These are phyloP conservation scores for Aphrocallistes beatrix DNA, from an alignment of 37 sponge, comb jelly and placozoan species.

Conservation along the genomic window DNA sequence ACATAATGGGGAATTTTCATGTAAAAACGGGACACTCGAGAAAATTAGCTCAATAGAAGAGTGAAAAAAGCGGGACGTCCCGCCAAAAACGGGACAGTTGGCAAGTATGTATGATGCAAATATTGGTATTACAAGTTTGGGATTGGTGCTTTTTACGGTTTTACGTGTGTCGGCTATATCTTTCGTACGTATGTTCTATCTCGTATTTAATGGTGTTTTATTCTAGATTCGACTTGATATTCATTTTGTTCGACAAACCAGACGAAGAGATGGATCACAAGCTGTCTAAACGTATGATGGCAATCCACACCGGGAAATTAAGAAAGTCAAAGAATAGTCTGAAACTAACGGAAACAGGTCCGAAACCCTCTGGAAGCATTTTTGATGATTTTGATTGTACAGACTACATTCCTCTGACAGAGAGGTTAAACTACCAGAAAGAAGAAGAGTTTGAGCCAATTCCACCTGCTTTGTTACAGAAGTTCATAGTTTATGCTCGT, in stretches of 20 bases:
- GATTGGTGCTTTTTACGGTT: no score
- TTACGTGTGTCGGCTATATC: no score
- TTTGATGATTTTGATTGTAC: background rate
- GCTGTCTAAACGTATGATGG: slow-evolving; percentile 86
- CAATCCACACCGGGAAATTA: slow-evolving; percentile 60
- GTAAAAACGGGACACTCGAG: no score
- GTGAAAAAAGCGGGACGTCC: no score
- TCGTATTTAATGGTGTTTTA: no score
- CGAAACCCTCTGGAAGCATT: background rate
- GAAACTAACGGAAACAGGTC: background rate
- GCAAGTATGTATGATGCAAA: no score
- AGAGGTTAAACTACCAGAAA: slow-evolving; percentile 31
- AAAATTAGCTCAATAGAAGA: no score
- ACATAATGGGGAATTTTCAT: no score
- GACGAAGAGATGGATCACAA: slow-evolving; percentile 82
- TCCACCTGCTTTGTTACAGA: slow-evolving; percentile 60
- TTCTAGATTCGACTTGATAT: slow-evolving; percentile 32
- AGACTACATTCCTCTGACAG: slow-evolving; percentile 23
- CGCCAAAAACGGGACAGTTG: no score
- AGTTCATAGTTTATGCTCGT: slow-evolving; percentile 70
- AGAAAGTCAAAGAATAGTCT: background rate
- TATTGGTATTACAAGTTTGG: no score
- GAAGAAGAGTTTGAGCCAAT: slow-evolving; percentile 59
- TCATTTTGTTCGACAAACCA: slow-evolving; percentile 90
- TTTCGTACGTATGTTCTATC: no score